phyloP scores from a whole-genome alignment of 1,140 invertebrate species.

The Thalassaphorura encarpata region DNA sequence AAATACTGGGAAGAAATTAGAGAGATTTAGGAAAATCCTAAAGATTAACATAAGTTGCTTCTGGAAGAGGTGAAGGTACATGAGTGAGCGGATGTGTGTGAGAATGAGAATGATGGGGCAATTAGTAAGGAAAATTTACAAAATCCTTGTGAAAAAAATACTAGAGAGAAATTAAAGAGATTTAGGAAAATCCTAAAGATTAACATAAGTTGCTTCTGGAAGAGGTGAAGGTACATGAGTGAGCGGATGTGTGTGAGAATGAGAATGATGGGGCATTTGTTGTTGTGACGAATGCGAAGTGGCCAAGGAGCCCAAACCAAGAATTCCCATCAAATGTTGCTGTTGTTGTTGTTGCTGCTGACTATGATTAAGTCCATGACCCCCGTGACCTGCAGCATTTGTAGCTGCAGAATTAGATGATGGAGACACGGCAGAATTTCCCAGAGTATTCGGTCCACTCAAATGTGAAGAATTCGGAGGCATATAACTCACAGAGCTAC shows the following conservation, averaged over 20 bases:
- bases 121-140: too few species aligned
- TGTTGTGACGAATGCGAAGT: conserved; percentile 10
- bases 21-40: conserved; percentile 43
- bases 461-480: too few species aligned
- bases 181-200: conserved; percentile 56
- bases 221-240: conserved; percentile 56
- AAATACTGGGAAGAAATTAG: too few species aligned
- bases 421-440: neutral
- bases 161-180: too few species aligned
- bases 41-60: conserved; percentile 87
- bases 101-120: conserved; percentile 17
- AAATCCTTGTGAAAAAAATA: too few species aligned
- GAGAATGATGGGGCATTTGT: conserved; percentile 14
- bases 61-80: conserved; percentile 64
- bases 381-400: neutral
- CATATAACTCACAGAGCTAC: conserved; percentile 2
- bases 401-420: neutral
- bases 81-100: conserved; percentile 14
- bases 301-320: conserved; percentile 23
- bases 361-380: too few species aligned
- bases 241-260: conserved; percentile 13
- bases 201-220: conserved; percentile 80
- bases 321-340: conserved; percentile 24
- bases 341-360: neutral
- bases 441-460: neutral